Percentiles rank a stretch among this genome's conserved stretches.
Conservation (phyloP, 2,888 invertebrate species). For the Drosophila paracracens region DNA sequence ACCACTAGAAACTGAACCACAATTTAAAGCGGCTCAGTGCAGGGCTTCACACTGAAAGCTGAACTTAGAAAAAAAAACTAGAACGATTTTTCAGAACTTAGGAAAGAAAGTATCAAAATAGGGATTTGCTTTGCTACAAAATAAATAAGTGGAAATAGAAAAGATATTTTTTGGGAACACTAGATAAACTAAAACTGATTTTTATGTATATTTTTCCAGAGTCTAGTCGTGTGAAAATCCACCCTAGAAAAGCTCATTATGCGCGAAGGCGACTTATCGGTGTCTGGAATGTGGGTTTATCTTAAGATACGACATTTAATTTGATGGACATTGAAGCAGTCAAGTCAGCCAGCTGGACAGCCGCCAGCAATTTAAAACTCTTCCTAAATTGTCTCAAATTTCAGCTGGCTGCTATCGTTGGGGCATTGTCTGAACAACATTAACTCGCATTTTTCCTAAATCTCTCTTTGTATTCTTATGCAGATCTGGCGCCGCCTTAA, state of each 20-base stretch:
- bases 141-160: background rate
- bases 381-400: slow-evolving; percentile 74
- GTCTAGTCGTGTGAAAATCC: background rate
- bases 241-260: slow-evolving; percentile 39
- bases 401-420: slow-evolving; percentile 58
- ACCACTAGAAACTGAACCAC: slow-evolving; percentile 40
- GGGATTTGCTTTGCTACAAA: background rate
- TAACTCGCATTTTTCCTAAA: slow-evolving; percentile 47
- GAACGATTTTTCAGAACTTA: background rate
- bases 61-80: background rate
- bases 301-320: slow-evolving; percentile 41
- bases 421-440: slow-evolving; percentile 60
- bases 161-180: too few species aligned
- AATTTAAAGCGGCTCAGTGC: slow-evolving; percentile 45
- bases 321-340: slow-evolving; percentile 47
- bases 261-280: slow-evolving; percentile 31
- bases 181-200: background rate
- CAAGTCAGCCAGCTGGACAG: slow-evolving; percentile 36
- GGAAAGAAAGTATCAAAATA: background rate
- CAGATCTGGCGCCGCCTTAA: slow-evolving; percentile 55
- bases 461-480: slow-evolving; percentile 47
- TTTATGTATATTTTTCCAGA: background rate
- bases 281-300: slow-evolving; percentile 45
- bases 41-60: slow-evolving; percentile 17
- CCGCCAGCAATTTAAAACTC: slow-evolving; percentile 65